Base-by-base conservation (phyloP, 2,797 vertebrate species). In the Microctenopoma steveboyesi region DNA sequence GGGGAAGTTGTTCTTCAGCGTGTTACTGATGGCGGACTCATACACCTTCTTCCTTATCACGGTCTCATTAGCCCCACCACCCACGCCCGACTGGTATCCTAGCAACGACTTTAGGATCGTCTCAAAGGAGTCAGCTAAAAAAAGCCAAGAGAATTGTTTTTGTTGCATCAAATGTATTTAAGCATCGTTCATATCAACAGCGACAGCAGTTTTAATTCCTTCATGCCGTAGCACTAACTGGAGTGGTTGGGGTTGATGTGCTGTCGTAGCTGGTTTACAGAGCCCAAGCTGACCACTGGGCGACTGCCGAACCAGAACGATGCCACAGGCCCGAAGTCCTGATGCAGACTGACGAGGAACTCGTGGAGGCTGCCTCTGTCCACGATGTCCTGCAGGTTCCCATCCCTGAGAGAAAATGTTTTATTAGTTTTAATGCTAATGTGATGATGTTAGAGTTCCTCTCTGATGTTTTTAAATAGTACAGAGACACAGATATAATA, bases 101-200 rank as follows among this genome's bases (percentile, higher is more conserved):
- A 99, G 86, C 88, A 99, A 92, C 7, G 97, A 98, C 88, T 99
- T 98, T 59, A 99, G 93, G 95, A 99, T 97, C 1, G 95, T 98
- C 89, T 98, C 97, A 91, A 99, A 99, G 18, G 97, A 96, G 91
- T 98, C 96, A 39, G 91, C 98, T 99, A 76, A 65, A 92, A 50
- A 55, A 42, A 70, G 37, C 16, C 15, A n/a, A 39, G 25, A 18
- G 48, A 16, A 12, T 18, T 18, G 12, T 5, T 18, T 33, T 18
- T 2, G 3, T 33, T 42, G 50, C 12, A 15, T 45, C 11, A 25
- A 22, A 16, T 35, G 7, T 5, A 13, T 16, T 15, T 33, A 5
- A 33, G 7, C 10, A 11, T 14, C 9, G 4, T n/a, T n/a, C 11
- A 18, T 11, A 4, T 4, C 30, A n/a, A 11, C 2, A 16, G 8